Evolutionary conservation across 2,888 invertebrate genomes (phyloP).

Genomic region (Glyphotaelius pellucidus): DNA sequence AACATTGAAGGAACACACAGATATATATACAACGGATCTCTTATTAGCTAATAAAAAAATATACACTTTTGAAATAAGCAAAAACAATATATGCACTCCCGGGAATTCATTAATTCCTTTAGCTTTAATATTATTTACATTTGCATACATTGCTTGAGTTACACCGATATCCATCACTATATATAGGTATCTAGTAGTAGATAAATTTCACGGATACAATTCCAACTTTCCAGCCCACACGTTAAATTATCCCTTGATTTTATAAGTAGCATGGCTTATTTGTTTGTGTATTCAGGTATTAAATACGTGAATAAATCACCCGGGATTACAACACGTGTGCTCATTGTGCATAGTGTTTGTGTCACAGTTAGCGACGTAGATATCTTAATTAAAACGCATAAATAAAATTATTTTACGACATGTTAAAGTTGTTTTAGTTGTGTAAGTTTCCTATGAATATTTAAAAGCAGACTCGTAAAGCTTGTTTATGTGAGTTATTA

Average conservation of each 20-base stretch:
- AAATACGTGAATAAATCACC: background rate
- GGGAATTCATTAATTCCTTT: background rate
- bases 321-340: background rate
- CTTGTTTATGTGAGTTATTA: background rate
- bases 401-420: background rate
- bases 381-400: background rate
- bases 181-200: too few relatives aligned
- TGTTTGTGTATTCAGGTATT: background rate
- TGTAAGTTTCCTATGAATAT: background rate
- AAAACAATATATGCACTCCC: background rate
- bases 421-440: background rate
- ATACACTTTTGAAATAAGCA: background rate
- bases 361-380: background rate
- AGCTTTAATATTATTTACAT: background rate
- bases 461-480: background rate
- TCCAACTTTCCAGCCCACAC: background rate
- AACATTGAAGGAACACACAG: too few relatives aligned
- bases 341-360: background rate
- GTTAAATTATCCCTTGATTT: background rate
- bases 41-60: background rate
- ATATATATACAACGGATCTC: background rate
- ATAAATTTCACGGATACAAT: too few relatives aligned
- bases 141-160: background rate
- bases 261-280: background rate
- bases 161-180: too few relatives aligned